These are phyloP conservation scores for Maconellicoccus hirsutus DNA, from an alignment of 1,140 invertebrate genomes.

Conservation along the genomic window DNA sequence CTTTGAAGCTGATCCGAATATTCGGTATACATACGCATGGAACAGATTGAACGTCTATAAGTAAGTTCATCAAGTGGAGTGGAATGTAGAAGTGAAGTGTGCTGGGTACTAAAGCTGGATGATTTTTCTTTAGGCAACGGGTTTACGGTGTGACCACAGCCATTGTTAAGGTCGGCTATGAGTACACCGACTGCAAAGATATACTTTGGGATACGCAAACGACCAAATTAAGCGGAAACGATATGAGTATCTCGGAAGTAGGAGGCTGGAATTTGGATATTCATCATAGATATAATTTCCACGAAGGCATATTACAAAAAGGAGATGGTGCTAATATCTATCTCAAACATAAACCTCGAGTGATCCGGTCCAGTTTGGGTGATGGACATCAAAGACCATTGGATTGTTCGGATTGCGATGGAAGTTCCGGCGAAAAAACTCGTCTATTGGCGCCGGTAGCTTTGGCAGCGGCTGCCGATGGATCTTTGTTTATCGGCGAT, in stretches of 20 bases:
- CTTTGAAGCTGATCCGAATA: slow-evolving; percentile 89
- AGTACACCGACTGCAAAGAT: slow-evolving; percentile 84
- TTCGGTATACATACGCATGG: slow-evolving; percentile 95
- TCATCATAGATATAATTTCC: slow-evolving; percentile 94
- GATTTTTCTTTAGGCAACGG: slow-evolving; percentile 66
- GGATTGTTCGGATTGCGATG: slow-evolving; percentile 71
- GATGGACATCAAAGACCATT: slow-evolving; percentile 78
- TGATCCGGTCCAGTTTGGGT: slow-evolving; percentile 84
- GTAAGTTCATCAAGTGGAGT: slow-evolving; percentile 31
- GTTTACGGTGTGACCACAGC: slow-evolving; percentile 85
- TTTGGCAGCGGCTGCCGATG: slow-evolving; percentile 77
- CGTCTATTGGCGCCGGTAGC: slow-evolving; percentile 81
- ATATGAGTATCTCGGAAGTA: slow-evolving; percentile 90
- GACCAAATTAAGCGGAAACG: slow-evolving; percentile 85
- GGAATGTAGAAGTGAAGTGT: too few relatives aligned
- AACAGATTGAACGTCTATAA: slow-evolving; percentile 87
- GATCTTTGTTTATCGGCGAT: slow-evolving; percentile 90
- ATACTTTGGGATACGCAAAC: slow-evolving; percentile 93
- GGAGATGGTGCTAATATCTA: slow-evolving; percentile 95
- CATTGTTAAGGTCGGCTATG: slow-evolving; percentile 89
- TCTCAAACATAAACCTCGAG: slow-evolving; percentile 81
- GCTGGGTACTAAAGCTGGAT: too few relatives aligned
- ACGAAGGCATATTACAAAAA: slow-evolving; percentile 94
- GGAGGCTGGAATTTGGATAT: slow-evolving; percentile 96
- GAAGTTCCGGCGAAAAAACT: slow-evolving; percentile 56